These are phyloP conservation scores for Apodemia zela DNA, from an alignment of 2,888 invertebrate species.

Conservation along the genomic window DNA sequence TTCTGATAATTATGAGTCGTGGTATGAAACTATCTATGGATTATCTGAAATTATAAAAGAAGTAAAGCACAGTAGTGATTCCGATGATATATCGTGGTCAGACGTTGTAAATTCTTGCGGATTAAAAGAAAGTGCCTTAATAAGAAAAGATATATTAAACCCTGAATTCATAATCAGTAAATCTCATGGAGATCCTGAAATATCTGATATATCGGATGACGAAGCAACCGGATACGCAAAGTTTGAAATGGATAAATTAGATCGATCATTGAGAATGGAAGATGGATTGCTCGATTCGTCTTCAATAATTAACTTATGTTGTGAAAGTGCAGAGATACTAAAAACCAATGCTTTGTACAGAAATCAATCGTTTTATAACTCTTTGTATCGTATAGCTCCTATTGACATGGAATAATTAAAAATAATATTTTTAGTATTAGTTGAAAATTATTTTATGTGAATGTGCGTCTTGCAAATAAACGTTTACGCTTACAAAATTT, in stretches of 20 bases:
- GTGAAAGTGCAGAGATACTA: slow-evolving; percentile 3
- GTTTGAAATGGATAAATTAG: slow-evolving; percentile 63
- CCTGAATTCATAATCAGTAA: slow-evolving; percentile 51
- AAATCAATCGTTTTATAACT: slow-evolving; percentile 42
- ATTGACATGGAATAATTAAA: slow-evolving; percentile 49
- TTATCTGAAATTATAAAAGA: slow-evolving; percentile 45
- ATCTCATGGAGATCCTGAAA: slow-evolving; percentile 42
- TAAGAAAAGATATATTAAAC: slow-evolving; percentile 39
- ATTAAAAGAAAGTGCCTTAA: slow-evolving; percentile 43
- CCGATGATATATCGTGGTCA: slow-evolving; percentile 49
- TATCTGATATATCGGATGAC: slow-evolving; percentile 42
- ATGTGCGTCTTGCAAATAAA: slow-evolving; percentile 4
- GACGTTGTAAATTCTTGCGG: slow-evolving; percentile 55
- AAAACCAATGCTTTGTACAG: slow-evolving; percentile 33
- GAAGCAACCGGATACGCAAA: slow-evolving; percentile 52
- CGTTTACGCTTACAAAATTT: neutral
- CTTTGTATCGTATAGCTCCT: slow-evolving; percentile 59
- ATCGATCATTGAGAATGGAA: slow-evolving; percentile 50
- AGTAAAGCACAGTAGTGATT: slow-evolving; percentile 23
- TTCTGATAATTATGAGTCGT: slow-evolving; percentile 45
- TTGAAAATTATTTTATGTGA: slow-evolving; percentile 1
- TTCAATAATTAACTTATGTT: neutral
- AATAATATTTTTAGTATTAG: slow-evolving; percentile 38
- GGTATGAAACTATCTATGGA: slow-evolving; percentile 67
- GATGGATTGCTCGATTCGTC: slow-evolving; percentile 53